Percentiles rank a stretch among this genome's conserved stretches.
Evolutionary conservation across 2,888 invertebrate species (phyloP).

Genomic region (Drosophila emarginata): DNA sequence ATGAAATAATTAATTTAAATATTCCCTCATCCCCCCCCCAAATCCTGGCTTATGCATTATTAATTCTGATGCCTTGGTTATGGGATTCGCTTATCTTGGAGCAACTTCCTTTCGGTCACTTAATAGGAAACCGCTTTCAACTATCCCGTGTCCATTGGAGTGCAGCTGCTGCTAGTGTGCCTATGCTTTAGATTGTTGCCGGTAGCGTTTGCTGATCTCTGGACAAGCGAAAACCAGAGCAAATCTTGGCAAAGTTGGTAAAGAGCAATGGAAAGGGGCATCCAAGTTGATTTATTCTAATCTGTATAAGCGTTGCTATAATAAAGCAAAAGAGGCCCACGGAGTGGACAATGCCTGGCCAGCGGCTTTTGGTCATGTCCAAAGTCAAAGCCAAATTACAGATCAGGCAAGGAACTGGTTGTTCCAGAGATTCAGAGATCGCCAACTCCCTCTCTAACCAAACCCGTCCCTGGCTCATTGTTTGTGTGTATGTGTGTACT

Average conservation of each 20-base stretch:
- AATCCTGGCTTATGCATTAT: conserved; percentile 43
- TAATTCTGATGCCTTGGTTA: conserved; percentile 48
- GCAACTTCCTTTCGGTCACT: conserved; percentile 62
- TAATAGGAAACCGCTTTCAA: conserved; percentile 46
- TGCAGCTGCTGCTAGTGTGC: conserved; percentile 49
- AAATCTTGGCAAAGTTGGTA: neutral
- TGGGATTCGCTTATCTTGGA: conserved; percentile 53
- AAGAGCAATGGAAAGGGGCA: conserved; percentile 22
- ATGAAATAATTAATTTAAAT: conserved; percentile 4
- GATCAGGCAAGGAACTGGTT: conserved; percentile 39
- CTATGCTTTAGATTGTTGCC: conserved; percentile 61
- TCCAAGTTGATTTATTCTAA: conserved; percentile 73
- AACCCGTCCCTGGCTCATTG: conserved; percentile 10
- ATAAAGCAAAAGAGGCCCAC: conserved; percentile 72
- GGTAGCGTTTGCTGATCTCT: conserved; percentile 68
- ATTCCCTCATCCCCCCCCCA: conserved; percentile 6
- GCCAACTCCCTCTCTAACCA: no score
- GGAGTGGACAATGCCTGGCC: conserved; percentile 70
- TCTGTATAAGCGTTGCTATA: conserved; percentile 77
- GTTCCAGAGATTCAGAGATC: neutral
- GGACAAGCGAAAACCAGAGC: conserved; percentile 20
- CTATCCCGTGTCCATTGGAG: conserved; percentile 27
- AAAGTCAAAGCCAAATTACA: conserved; percentile 57
- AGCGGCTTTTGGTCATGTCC: conserved; percentile 58
- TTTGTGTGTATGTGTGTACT: conserved; percentile 1